A percentile compares a stretch with the other conserved stretches of the same genome.
Evolutionary conservation across 2,888 invertebrate species (phyloP).

Genomic region (Apodemia hepburni): DNA sequence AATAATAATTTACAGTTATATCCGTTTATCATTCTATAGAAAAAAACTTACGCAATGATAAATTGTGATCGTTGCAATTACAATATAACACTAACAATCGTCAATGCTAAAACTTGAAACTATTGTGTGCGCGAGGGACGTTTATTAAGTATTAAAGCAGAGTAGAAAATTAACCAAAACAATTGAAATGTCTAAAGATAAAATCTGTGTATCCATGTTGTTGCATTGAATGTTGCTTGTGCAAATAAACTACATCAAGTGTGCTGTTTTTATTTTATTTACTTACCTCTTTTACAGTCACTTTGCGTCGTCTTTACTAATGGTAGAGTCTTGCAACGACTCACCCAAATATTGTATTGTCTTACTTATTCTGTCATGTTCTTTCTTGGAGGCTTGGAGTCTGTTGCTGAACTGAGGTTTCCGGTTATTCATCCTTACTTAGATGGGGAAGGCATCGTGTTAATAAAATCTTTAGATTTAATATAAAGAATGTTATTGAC

Average conservation of each 20-base stretch:
- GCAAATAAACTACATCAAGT: conserved; percentile 21
- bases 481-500: too few species aligned
- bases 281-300: neutral
- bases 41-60: neutral
- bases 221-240: conserved; percentile 30
- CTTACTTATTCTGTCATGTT: too few species aligned
- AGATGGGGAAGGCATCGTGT: too few species aligned
- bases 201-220: conserved; percentile 24
- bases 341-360: neutral
- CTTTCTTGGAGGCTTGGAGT: too few species aligned
- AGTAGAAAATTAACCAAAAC: neutral
- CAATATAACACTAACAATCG: neutral
- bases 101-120: neutral
- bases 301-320: too few species aligned
- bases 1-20: too few species aligned
- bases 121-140: neutral
- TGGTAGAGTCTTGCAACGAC: neutral
- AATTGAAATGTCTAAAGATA: conserved; percentile 18
- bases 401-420: too few species aligned
- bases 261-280: neutral
- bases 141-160: neutral
- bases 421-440: too few species aligned
- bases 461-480: too few species aligned
- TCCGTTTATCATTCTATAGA: too few species aligned
- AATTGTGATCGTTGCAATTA: neutral